Evolutionary conservation across 1,140 invertebrate species (phyloP).

Genomic region (Tetranychus cinnabarinus): DNA sequence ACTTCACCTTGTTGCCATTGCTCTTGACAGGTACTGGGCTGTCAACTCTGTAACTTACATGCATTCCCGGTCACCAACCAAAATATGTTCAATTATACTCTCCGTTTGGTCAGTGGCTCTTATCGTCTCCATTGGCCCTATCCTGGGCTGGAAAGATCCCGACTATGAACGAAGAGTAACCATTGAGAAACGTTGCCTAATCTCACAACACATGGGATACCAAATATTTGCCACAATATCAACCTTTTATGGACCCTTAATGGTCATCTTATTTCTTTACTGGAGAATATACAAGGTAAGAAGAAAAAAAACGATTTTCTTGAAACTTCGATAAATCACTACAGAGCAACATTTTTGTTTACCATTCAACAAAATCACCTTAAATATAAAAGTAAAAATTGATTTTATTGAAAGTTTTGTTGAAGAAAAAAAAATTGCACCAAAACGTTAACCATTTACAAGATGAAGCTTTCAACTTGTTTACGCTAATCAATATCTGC

Average conservation of each 20-base stretch:
- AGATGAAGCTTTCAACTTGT: no score
- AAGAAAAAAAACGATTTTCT: neutral
- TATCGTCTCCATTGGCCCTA: constrained; percentile 60
- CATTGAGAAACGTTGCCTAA: constrained; percentile 52
- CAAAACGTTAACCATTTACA: no score
- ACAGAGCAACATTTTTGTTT: no score
- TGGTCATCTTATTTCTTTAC: constrained; percentile 74
- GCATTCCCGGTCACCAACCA: constrained; percentile 47
- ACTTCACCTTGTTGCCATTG: constrained; percentile 70
- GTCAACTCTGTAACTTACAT: constrained; percentile 88
- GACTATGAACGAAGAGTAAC: constrained; percentile 55
- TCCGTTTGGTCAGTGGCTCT: constrained; percentile 63
- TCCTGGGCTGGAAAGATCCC: constrained; percentile 63
- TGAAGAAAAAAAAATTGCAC: no score
- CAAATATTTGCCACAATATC: constrained; percentile 52
- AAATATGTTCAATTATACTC: constrained; percentile 72
- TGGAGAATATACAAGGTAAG: constrained; percentile 45
- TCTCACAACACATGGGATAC: constrained; percentile 75
- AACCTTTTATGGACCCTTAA: constrained; percentile 83
- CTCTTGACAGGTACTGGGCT: constrained; percentile 71
- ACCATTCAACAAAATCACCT: no score
- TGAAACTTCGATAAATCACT: no score
- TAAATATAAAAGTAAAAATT: no score
- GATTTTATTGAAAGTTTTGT: no score
- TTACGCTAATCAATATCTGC: no score